Evolutionary conservation across 92 coral and sea anemone genomes (phyloP), one percentile per base, ranked within the genome.

Genomic region (Paragorgia papillata): DNA sequence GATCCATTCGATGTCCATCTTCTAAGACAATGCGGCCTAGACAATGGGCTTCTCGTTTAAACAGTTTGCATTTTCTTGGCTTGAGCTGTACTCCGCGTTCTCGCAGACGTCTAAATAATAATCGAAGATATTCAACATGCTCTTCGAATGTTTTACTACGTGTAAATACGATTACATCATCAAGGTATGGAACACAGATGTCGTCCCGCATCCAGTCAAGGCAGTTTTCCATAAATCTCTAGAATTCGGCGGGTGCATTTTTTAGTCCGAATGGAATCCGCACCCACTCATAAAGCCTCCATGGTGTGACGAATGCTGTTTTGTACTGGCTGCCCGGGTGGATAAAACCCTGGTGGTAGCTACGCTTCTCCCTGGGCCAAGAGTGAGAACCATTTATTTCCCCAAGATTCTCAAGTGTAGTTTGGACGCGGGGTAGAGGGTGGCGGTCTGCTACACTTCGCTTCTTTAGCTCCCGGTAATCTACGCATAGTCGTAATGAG

Each of bases 311-410:
- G 25, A 81, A 81, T 9, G 85, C 82, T 25, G 85, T 76, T 22
- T 49, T n/a, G 39, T 49, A 69, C 30, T 73, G 68, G 12, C 30
- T 25, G 22, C 27, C 59, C 12, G 69, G 43, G 24, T 66, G 28
- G 1, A 83, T 51, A 56, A 83, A 83, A 5, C 84, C 82, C 35
- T 75, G 82, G 61, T 81, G 85, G 33, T n/a, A n/a, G n/a, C n/a
- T 73, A 81, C 0, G 85, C 85, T 53, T 74, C 57, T 17, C 87
- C 65, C 46, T 83, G 87, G 26, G 64, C 77, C 21, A 83, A 73
- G 21, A 78, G 31, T 20, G 60, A 79, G 28, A 78, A 83, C 86
- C 86, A 78, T n/a, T 13, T 18, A 39, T 78, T 78, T 7, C 63
- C 13, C 83, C 83, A n/a, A 79, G 29, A 55, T 44, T 48, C 10